Evolutionary conservation across 2,113 vertebrate genomes (phyloP), one percentile per base, ranked within the genome.

Genomic region (Dipodomys spectabilis): DNA sequence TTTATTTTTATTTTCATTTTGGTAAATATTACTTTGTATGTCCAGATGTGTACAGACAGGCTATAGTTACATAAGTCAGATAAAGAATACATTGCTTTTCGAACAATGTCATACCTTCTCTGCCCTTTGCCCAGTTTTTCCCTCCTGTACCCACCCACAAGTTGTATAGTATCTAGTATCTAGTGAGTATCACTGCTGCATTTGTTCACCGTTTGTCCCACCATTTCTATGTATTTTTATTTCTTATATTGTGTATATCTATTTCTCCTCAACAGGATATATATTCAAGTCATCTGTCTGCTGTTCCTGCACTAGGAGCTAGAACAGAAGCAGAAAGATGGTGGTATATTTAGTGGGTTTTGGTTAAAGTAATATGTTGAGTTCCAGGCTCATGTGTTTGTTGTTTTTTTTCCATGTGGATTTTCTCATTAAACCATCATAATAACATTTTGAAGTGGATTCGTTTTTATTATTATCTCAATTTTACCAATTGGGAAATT

Each of bases 391-490:
- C 79, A 86, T 57, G 53, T 57, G 53, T 57, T 57, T 57, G 53
- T 57, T 57, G 19, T 57, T 82, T 75, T 25, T 20, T 22, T 0
- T 18, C 39, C 57, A 11, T 16, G 27, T 57, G 27, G 23, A 39
- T 65, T 45, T 32, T 73, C 77, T 95, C 88, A 79, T 91, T 91
- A 93, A 91, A 72, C 32, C 84, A 49, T 83, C 60, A n/a, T 81
- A 60, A 80, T 82, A 82, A 82, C 49, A 84, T 10, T 80, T 92
- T 77, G 5, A 60, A 92, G 65, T 85, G 94, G 75, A 88, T 86
- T 96, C 96, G 69, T 92, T 82, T 86, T 45, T 32, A 49, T 85
- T 95, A 92, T 73, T 93, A 75, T 79, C 25, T 74, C 67, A 82
- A 44, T 91, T 88, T 85, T 91, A 85, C 69, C 79, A 94, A 44